Base-by-base conservation (phyloP, 2,888 invertebrate genomes). In the Oeneis ivallda region DNA sequence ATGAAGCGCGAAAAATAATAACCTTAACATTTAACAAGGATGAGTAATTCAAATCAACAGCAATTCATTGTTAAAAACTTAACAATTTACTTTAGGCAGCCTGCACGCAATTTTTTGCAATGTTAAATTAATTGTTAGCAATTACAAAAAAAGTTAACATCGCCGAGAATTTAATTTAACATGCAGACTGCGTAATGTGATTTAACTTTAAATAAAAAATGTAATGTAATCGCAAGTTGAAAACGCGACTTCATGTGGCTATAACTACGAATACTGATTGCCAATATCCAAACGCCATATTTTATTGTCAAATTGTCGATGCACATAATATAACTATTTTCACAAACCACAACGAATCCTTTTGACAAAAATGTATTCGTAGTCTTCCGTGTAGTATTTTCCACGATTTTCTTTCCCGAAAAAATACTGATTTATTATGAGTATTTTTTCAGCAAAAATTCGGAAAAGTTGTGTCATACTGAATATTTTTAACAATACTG, bases 1-100 rank as follows among this genome's bases (percentile, higher is more conserved):
- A 88, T 78, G 72, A 91, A 91, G 91, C 91, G 68, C 71, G 66
- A 74, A 81, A n/a, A 85, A 78, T 70, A 68, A 82, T 83, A 85
- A 81, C 73, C 69, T 82, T 79, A 92, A 92, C 90, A 84, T 74
- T 82, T 75, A 92, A 90, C 89, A 73, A 92, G 87, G 92, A 92
- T 92, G 91, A 83, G 78, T 89, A 91, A 89, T 83, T 76, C 63
- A 88, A 91, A 88, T 81, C 82, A 91, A 92, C 89, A 84, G 91
- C 91, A 92, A 92, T 84, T 79, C 58, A 90, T 81, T 79, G 70
- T 75, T 79, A 83, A 87, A 89, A 91, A 92, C 91, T 89, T 86
- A 91, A 92, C 91, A 89, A 86, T 47, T 45, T 66, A 69, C 60
- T 66, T 67, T 64, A 57, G 65, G 53, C 58, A 66, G 52, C 57